phyloP scores from a whole-genome alignment of 2,113 vertebrate genomes.

The Kobus ellipsiprymnus region DNA sequence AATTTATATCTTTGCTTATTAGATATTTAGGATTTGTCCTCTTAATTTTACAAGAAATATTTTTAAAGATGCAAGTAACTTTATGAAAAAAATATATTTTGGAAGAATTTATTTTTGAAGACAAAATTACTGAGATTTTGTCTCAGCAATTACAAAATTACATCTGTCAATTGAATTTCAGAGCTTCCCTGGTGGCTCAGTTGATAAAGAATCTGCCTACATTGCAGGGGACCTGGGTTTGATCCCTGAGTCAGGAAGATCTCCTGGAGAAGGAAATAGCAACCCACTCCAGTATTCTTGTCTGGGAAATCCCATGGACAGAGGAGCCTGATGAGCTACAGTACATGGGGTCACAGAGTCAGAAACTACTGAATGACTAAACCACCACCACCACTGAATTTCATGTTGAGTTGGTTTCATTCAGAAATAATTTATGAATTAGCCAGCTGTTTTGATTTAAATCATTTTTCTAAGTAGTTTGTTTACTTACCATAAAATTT shows the following conservation, averaged over 20 bases:
- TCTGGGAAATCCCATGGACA: not conserved
- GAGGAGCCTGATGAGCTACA: rapidly evolving
- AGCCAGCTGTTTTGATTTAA: not conserved
- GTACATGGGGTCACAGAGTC: not conserved
- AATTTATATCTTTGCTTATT: not conserved
- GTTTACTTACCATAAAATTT: not conserved
- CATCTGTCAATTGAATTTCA: not conserved
- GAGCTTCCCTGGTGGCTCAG: not conserved
- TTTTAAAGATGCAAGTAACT: not conserved
- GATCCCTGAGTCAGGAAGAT: not conserved
- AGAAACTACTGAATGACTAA: not conserved
- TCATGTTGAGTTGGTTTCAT: not conserved
- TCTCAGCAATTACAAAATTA: not conserved
- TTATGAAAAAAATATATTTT: not conserved
- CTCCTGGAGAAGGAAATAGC: not conserved
- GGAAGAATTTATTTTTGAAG: not conserved
- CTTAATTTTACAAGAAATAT: not conserved
- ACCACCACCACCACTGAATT: not conserved
- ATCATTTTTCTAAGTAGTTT: not conserved
- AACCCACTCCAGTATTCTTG: not conserved
- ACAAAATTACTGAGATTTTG: not conserved
- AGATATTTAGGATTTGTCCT: not conserved
- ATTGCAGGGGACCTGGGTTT: not conserved
- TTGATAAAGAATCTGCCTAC: not conserved
- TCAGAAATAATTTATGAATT: not conserved